Conservation (phyloP, 2,113 vertebrate species). For the Pao palembangensis region DNA sequence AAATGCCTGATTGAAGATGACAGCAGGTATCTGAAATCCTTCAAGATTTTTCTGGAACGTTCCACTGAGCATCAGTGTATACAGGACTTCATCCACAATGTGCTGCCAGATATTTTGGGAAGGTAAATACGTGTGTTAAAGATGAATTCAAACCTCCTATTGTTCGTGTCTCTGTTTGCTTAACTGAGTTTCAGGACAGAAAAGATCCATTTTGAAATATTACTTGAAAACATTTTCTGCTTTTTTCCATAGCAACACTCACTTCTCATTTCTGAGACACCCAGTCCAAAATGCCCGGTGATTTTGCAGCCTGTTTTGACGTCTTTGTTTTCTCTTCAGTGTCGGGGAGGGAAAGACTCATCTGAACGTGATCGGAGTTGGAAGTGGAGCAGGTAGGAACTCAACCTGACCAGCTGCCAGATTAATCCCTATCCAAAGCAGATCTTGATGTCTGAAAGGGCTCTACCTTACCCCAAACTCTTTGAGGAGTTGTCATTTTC, state of each 20-base stretch:
- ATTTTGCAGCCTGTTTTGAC: neutral
- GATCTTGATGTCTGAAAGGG: constrained; percentile 11
- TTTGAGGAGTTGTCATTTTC: constrained; percentile 31
- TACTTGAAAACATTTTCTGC: too few relatives aligned
- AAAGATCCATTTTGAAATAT: too few relatives aligned
- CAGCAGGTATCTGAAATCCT: constrained; percentile 75
- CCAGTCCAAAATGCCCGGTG: neutral
- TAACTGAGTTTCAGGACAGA: too few relatives aligned
- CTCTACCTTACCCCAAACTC: constrained; percentile 22
- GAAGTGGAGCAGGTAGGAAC: constrained; percentile 82
- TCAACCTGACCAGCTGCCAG: constrained; percentile 27
- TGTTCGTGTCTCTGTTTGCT: too few relatives aligned
- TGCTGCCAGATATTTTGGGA: constrained; percentile 72
- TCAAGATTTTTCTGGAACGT: constrained; percentile 80
- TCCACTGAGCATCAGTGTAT: constrained; percentile 86
- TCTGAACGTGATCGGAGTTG: constrained; percentile 81
- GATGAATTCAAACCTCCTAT: too few relatives aligned
- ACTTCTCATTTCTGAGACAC: too few relatives aligned
- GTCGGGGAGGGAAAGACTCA: constrained; percentile 73
- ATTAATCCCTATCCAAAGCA: constrained; percentile 29
- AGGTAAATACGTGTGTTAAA: constrained; percentile 64
- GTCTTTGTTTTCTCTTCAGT: constrained; percentile 56
- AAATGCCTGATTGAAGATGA: constrained; percentile 71
- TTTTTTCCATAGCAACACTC: too few relatives aligned
- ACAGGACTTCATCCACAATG: constrained; percentile 77